Conservation (phyloP, 2,113 vertebrate species). For the Hemiscyllium ocellatum region DNA sequence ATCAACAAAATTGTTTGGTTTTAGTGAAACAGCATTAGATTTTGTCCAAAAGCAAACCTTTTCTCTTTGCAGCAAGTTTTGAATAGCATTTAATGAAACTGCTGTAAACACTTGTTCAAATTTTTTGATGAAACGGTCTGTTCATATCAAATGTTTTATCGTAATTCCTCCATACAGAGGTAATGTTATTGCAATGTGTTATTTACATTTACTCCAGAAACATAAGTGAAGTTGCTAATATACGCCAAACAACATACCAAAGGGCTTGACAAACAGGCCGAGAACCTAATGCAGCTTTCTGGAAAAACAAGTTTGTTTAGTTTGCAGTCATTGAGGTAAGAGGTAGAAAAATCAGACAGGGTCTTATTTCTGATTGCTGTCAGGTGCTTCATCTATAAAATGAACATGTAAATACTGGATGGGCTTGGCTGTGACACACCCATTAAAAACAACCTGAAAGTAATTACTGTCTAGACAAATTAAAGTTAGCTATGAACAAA, state of each 20-base stretch:
- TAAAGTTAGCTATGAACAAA: neutral
- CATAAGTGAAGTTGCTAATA: neutral
- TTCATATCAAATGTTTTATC: neutral
- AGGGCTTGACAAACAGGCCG: neutral
- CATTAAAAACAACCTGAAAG: neutral
- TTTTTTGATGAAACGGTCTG: too few species aligned
- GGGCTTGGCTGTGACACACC: neutral
- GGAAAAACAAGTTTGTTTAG: neutral
- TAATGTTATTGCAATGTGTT: neutral
- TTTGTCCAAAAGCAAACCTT: conserved; percentile 14
- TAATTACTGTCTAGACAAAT: neutral
- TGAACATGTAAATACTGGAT: neutral
- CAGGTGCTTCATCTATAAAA: neutral
- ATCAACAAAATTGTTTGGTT: neutral
- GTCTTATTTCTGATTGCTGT: neutral
- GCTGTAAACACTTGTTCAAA: neutral
- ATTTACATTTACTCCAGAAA: neutral
- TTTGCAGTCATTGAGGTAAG: neutral
- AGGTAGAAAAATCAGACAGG: neutral
- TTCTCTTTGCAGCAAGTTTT: neutral
- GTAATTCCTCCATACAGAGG: neutral
- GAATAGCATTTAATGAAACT: neutral
- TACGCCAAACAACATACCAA: neutral
- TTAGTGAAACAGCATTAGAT: neutral
- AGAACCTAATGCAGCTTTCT: neutral